A percentile compares a stretch with the other conserved stretches of the same genome.
These are phyloP conservation scores for Pseudococcus viburni DNA, from an alignment of 2,888 invertebrate genomes.

Conservation along the genomic window DNA sequence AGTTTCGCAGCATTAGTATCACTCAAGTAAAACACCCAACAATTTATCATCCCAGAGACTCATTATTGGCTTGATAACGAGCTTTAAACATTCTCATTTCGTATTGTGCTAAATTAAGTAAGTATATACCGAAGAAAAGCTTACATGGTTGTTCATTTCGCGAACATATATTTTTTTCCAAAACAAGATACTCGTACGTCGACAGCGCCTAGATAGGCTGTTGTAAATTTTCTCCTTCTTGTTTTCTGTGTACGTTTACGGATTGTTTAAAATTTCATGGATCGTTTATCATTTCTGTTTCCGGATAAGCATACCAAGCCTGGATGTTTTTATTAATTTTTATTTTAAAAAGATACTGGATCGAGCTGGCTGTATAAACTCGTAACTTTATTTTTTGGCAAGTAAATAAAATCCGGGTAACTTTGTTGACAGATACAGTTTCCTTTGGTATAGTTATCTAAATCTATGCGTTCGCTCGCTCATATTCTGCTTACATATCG, in stretches of 20 bases:
- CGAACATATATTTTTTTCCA: neutral
- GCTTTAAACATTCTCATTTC: neutral
- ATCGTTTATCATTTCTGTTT: constrained; percentile 27
- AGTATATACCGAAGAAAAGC: too few species aligned
- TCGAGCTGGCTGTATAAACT: neutral
- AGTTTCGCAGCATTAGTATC: constrained; percentile 1
- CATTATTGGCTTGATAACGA: constrained; percentile 1
- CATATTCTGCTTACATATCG: neutral
- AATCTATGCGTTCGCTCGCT: neutral
- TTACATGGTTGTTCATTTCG: neutral
- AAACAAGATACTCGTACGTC: neutral
- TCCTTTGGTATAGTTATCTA: neutral
- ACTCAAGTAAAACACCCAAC: neutral
- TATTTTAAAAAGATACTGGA: neutral
- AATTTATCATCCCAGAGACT: neutral
- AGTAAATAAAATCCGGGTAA: neutral
- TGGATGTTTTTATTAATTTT: constrained; percentile 29
- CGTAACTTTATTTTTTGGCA: neutral
- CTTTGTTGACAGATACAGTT: neutral
- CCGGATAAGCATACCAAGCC: neutral
- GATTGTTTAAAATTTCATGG: neutral
- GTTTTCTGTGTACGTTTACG: neutral
- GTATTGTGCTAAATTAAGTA: neutral
- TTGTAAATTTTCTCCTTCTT: neutral
- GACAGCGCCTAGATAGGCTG: neutral